Conservation (phyloP, 1,140 invertebrate species). For the Leptopilina clavipes region DNA sequence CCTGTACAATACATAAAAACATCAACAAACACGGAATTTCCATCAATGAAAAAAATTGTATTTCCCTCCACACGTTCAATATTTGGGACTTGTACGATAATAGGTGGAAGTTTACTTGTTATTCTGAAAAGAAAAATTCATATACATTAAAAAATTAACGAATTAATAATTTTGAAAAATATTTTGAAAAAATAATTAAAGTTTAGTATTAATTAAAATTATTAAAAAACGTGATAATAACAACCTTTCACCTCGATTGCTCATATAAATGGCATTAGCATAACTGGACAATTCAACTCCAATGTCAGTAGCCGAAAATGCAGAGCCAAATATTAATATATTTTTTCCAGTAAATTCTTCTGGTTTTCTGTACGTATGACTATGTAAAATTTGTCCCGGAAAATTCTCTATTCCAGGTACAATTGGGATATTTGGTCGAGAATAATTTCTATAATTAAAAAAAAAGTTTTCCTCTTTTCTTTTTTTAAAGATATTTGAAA, state of each 20-base stretch:
- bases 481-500: no score
- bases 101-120: constrained; percentile 48
- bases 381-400: constrained; percentile 79
- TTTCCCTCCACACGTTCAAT: constrained; percentile 56
- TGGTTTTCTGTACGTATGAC: constrained; percentile 80
- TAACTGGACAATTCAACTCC: constrained; percentile 75
- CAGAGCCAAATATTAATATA: constrained; percentile 81
- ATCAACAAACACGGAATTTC: constrained; percentile 45
- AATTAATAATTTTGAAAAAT: no score
- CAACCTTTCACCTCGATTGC: constrained; percentile 64
- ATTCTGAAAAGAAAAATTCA: constrained; percentile 46
- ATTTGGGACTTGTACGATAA: constrained; percentile 58
- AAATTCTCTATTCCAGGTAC: constrained; percentile 78
- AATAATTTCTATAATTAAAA: constrained; percentile 78
- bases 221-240: constrained; percentile 11
- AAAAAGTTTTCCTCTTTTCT: constrained; percentile 12
- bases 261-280: constrained; percentile 73
- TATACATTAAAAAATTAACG: no score
- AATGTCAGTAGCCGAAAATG: constrained; percentile 83
- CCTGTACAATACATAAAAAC: constrained; percentile 73
- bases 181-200: not conserved
- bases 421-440: constrained; percentile 77
- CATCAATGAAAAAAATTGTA: constrained; percentile 56
- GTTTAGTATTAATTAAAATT: not conserved
- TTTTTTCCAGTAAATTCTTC: constrained; percentile 75